Percentiles rank a stretch among this genome's conserved stretches.
Conservation (phyloP, 1,140 invertebrate species). For the Gonioctena quinquepunctata region DNA sequence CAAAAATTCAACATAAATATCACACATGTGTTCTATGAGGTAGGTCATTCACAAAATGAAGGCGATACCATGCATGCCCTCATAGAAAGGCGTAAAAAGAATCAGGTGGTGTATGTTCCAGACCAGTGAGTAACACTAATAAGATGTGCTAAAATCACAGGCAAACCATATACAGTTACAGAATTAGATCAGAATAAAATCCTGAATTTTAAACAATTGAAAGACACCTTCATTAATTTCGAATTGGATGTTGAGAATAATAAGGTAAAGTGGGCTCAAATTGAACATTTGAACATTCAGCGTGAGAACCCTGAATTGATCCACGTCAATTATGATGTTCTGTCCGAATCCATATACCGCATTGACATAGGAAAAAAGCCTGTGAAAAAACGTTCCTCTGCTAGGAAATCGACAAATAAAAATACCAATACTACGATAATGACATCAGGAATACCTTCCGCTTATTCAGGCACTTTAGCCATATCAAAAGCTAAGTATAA, state of each 20-base stretch:
- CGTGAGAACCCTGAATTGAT: not conserved
- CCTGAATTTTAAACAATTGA: not conserved
- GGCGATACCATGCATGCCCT: slow-evolving; percentile 7
- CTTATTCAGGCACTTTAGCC: not conserved
- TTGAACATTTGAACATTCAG: not conserved
- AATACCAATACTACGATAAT: not conserved
- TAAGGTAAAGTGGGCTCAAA: not conserved
- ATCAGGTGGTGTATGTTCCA: not conserved
- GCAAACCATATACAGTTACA: not conserved
- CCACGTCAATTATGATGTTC: not conserved
- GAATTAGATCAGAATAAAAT: not conserved
- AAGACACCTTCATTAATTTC: not conserved
- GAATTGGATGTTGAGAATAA: not conserved
- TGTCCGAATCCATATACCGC: not conserved
- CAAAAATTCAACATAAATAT: too few species aligned
- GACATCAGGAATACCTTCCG: not conserved
- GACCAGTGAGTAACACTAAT: not conserved
- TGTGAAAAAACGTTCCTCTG: not conserved
- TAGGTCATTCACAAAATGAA: not conserved
- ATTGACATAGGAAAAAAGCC: not conserved
- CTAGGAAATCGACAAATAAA: not conserved
- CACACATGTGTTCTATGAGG: too few species aligned
- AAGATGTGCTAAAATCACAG: not conserved
- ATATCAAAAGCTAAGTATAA: not conserved
- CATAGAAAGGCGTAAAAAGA: not conserved